A percentile compares a stretch with the other conserved stretches of the same genome.
Conservation (phyloP, 2,797 vertebrate species). For the Helostoma temminkii region DNA sequence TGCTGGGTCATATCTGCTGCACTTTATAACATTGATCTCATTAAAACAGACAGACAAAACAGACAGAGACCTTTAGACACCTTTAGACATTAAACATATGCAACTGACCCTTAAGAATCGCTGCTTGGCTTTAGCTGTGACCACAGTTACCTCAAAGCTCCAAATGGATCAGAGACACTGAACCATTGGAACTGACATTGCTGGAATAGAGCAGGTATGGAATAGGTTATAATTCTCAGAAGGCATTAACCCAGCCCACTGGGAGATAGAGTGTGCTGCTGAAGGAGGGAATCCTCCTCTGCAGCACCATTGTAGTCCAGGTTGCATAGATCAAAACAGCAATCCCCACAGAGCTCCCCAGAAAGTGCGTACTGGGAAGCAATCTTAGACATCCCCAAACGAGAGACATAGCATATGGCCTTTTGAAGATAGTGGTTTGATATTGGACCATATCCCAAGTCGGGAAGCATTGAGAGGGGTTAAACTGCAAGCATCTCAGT, state of each 20-base stretch:
- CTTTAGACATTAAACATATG: too few relatives aligned
- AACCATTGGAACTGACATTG: conserved; percentile 61
- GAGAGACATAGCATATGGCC: conserved; percentile 77
- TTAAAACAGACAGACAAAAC: too few relatives aligned
- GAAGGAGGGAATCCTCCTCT: conserved; percentile 71
- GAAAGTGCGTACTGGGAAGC: conserved; percentile 80
- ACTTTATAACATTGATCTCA: neutral
- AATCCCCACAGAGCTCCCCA: conserved; percentile 75
- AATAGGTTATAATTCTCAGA: conserved; percentile 72
- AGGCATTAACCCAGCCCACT: conserved; percentile 62
- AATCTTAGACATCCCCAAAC: conserved; percentile 71
- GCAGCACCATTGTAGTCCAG: conserved; percentile 76
- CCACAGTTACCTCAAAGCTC: conserved; percentile 61
- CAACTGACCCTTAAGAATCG: conserved; percentile 39
- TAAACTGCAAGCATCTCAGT: conserved; percentile 38
- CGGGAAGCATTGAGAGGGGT: conserved; percentile 51
- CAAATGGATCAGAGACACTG: conserved; percentile 68
- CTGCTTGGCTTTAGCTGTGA: conserved; percentile 43
- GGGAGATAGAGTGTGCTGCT: conserved; percentile 62
- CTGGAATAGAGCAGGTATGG: conserved; percentile 56
- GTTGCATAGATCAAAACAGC: conserved; percentile 80
- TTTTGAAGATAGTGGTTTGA: conserved; percentile 81
- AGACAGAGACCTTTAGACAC: too few relatives aligned
- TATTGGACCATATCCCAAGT: conserved; percentile 73
- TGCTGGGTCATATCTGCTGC: neutral